A percentile compares a stretch with the other conserved stretches of the same genome.
Evolutionary conservation across 2,888 invertebrate species (phyloP).

Genomic region (Leptopilina drosophilae): DNA sequence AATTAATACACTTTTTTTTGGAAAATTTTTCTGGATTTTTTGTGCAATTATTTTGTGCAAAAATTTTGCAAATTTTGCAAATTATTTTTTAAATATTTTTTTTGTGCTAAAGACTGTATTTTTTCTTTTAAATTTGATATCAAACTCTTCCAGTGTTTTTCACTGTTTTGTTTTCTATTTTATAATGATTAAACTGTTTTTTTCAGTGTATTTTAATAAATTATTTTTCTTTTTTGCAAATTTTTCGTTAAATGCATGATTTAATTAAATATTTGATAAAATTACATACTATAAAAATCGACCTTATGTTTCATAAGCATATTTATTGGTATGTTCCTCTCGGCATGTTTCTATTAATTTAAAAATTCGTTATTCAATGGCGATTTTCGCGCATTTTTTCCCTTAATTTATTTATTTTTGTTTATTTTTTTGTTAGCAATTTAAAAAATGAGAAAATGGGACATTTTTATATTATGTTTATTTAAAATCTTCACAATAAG

Average conservation of each 20-base stretch:
- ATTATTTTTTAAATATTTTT: neutral
- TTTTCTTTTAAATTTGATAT: neutral
- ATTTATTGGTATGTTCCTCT: conserved; percentile 21
- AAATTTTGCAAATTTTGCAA: neutral
- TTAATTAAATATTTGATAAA: neutral
- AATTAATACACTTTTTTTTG: too few relatives aligned
- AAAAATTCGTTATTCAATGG: conserved; percentile 29
- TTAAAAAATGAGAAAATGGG: neutral
- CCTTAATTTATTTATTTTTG: too few relatives aligned
- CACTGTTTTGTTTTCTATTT: neutral
- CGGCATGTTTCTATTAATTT: conserved; percentile 1
- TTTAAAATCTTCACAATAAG: neutral
- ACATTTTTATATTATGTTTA: neutral
- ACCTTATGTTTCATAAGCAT: conserved; percentile 26
- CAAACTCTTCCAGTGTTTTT: neutral
- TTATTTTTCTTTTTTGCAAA: neutral
- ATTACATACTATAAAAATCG: conserved; percentile 24
- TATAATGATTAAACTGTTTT: neutral
- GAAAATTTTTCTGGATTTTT: neutral
- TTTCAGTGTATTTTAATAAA: neutral
- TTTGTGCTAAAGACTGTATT: neutral
- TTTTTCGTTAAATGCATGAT: neutral
- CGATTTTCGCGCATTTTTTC: conserved; percentile 9
- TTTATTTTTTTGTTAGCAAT: neutral
- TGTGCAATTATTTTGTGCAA: neutral